Conservation (phyloP, 2,888 invertebrate species). For the Arrhopalites spinosus region DNA sequence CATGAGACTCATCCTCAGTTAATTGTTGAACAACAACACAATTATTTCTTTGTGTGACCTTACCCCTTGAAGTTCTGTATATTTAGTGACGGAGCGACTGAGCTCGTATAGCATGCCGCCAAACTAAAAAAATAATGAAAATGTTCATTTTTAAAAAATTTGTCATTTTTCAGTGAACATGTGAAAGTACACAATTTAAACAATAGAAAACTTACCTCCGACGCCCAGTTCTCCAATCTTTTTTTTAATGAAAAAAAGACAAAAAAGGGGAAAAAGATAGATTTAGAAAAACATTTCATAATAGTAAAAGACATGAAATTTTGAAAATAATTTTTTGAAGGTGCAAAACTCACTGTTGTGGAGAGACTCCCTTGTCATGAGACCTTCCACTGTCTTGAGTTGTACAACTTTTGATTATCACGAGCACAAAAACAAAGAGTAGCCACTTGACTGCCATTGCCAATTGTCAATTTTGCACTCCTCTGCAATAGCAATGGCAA, state of each 20-base stretch:
- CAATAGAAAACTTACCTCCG: conserved; percentile 58
- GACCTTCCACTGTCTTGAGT: conserved; percentile 26
- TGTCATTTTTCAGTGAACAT: too few species aligned
- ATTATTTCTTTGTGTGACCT: conserved; percentile 58
- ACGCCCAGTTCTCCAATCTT: conserved; percentile 82
- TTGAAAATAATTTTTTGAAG: too few species aligned
- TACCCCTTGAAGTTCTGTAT: conserved; percentile 75
- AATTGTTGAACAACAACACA: too few species aligned
- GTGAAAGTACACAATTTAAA: too few species aligned
- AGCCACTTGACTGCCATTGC: conserved; percentile 32
- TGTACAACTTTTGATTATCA: conserved; percentile 36
- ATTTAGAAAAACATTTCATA: too few species aligned
- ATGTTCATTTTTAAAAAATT: too few species aligned
- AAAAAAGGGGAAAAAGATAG: too few species aligned
- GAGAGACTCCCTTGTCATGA: conserved; percentile 34
- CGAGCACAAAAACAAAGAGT: conserved; percentile 23
- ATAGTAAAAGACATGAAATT: too few species aligned
- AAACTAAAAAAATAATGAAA: conserved; percentile 59
- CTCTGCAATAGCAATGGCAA: too few species aligned
- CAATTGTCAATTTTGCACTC: conserved; percentile 12
- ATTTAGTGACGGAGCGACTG: conserved; percentile 76
- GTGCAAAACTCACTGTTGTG: conserved; percentile 36
- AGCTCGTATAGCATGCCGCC: conserved; percentile 80
- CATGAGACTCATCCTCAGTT: too few species aligned
- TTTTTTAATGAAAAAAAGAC: conserved; percentile 39